A percentile compares a stretch with the other conserved stretches of the same genome.
Conservation (phyloP, 92 coral and sea anemone genomes). For the Metridium senile region DNA sequence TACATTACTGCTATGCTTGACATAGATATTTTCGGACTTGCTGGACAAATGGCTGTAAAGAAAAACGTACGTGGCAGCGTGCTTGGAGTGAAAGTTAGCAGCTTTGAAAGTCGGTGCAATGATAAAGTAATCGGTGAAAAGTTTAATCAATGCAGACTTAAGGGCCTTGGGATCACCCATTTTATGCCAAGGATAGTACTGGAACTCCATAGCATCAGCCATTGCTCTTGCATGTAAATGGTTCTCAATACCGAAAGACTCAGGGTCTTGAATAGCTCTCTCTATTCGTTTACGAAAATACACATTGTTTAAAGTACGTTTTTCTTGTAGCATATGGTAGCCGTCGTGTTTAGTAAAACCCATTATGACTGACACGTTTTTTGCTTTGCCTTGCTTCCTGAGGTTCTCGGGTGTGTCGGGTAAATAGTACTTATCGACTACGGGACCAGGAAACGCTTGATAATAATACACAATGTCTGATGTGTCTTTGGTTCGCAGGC, state of each 20-base stretch:
- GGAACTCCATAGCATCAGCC: conserved; percentile 69
- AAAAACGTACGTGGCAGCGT: conserved; percentile 50
- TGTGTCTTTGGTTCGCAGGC: conserved; percentile 61
- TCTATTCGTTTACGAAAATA: conserved; percentile 32
- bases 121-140: conserved; percentile 60
- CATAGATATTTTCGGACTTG: conserved; percentile 16
- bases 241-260: conserved; percentile 28
- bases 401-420: conserved; percentile 65
- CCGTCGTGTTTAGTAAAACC: conserved; percentile 83
- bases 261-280: conserved; percentile 29
- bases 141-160: conserved; percentile 32
- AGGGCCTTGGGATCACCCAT: conserved; percentile 46
- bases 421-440: conserved; percentile 62
- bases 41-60: conserved; percentile 56
- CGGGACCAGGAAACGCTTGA: conserved; percentile 38
- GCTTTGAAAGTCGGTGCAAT: conserved; percentile 65
- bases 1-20: conserved; percentile 54
- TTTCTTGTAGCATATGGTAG: conserved; percentile 15
- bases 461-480: conserved; percentile 38
- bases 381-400: conserved; percentile 43
- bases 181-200: conserved; percentile 67
- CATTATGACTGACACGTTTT: conserved; percentile 57
- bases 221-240: conserved; percentile 32
- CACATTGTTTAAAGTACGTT: background rate
- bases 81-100: conserved; percentile 44